Evolutionary conservation across 2,113 vertebrate genomes (phyloP), one percentile per base, ranked within the genome.

Genomic region (Apus apus): DNA sequence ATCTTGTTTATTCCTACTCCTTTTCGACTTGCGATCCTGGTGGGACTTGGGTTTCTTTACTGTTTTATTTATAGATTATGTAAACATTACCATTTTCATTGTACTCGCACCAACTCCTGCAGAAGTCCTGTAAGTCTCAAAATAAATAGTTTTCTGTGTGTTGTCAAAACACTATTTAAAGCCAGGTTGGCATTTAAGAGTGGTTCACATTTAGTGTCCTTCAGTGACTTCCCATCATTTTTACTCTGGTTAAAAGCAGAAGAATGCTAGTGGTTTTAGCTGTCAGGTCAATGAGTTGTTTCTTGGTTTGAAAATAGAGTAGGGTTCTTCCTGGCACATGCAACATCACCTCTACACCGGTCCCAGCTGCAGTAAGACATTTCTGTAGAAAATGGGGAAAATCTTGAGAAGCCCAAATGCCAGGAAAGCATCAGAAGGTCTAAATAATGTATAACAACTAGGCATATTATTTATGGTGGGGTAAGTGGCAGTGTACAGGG

Each of bases 101-200:
- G 90, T 95, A 93, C 85, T 92, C 93, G 51, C 18, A 85, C 38
- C 60, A 75, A 9, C 15, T 66, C 43, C 58, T 87, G 54, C 25
- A 91, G 58, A 91, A 82, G 66, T 85, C 36, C 25, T 0, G 0
- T 62, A 81, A 78, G 22, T 56, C 50, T 86, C 51, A 85, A 70
- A 85, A 91, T 73, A 90, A 90, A 70, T 7, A 80, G 43, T 38
- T 75, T 83, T 73, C 53, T 70, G 14, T 73, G 53, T 58, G 78
- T 86, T 93, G 78, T 50, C 46, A 85, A 86, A 89, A 60, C 48
- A 87, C n/a, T 76, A 45, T 87, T 96, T 96, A 92, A 82, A 95
- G 48, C 14, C 15, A 54, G 32, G 29, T 1, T 91, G 53, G 48
- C 54, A 65, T 85, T 76, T 80, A 85, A 64, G 50, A 50, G 46